Conservation (phyloP, 2,888 invertebrate species). For the Dorcus parallelipipedus region DNA sequence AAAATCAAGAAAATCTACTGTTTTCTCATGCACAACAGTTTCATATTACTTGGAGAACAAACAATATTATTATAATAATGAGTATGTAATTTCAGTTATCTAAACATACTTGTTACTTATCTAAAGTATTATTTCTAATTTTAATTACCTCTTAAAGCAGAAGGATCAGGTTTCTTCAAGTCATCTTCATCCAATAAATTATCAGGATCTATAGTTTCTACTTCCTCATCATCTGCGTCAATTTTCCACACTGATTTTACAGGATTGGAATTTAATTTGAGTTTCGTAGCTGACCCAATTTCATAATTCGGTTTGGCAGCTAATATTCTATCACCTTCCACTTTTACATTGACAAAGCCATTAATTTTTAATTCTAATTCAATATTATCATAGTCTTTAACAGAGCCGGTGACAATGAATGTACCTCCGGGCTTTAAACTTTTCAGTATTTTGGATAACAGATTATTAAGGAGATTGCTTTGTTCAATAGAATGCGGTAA, state of each 20-base stretch:
- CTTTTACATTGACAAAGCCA: constrained; percentile 38
- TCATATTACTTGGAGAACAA: too few relatives aligned
- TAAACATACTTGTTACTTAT: too few relatives aligned
- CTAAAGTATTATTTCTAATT: not conserved
- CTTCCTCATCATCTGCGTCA: constrained; percentile 67
- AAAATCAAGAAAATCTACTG: constrained; percentile 21
- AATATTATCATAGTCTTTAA: constrained; percentile 21
- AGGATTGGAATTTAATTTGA: constrained; percentile 49
- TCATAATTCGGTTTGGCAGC: constrained; percentile 70
- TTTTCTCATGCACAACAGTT: too few relatives aligned
- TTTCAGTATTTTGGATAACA: constrained; percentile 15
- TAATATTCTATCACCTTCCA: constrained; percentile 28
- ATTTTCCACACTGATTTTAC: constrained; percentile 69
- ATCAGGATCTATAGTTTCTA: constrained; percentile 82
- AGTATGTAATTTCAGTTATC: too few relatives aligned
- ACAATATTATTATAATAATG: too few relatives aligned
- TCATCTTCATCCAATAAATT: constrained; percentile 88
- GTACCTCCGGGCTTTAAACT: constrained; percentile 33
- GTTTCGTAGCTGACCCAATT: constrained; percentile 61
- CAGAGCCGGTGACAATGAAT: constrained; percentile 25
- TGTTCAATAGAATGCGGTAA: not conserved
- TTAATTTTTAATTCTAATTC: constrained; percentile 40
- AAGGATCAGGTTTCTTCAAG: constrained; percentile 79
- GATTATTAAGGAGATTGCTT: not conserved
- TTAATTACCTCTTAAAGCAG: constrained; percentile 71